Percentiles rank a stretch among this genome's conserved stretches.
Conservation (phyloP, 2,888 invertebrate genomes). For the Bedellia somnulentella region DNA sequence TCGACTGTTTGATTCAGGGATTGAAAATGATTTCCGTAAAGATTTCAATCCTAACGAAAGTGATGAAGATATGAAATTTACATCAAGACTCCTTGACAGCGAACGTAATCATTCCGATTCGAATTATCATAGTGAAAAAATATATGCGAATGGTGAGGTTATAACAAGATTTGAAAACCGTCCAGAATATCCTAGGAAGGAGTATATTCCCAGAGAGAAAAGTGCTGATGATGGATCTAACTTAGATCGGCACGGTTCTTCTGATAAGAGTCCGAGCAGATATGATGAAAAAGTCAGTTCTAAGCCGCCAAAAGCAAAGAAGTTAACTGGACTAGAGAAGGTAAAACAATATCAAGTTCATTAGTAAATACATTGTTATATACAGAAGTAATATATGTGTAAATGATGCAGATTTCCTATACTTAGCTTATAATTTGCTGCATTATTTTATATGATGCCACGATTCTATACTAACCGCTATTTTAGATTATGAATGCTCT, state of each 20-base stretch:
- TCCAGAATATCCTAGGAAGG: slow-evolving; percentile 36
- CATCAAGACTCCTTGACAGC: slow-evolving; percentile 70
- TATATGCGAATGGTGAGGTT: slow-evolving; percentile 47
- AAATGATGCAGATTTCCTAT: too few species aligned
- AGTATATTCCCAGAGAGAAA: slow-evolving; percentile 42
- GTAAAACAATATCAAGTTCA: slow-evolving; percentile 28
- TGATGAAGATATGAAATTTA: slow-evolving; percentile 70
- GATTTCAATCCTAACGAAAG: slow-evolving; percentile 63
- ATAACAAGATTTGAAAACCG: slow-evolving; percentile 31
- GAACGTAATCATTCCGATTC: slow-evolving; percentile 75
- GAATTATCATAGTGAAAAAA: slow-evolving; percentile 51
- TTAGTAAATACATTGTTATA: too few species aligned
- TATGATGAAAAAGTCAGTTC: slow-evolving; percentile 55
- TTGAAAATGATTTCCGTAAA: slow-evolving; percentile 77
- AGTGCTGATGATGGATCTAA: slow-evolving; percentile 70
- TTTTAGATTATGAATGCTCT: too few species aligned
- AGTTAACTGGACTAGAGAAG: slow-evolving; percentile 72
- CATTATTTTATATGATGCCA: too few species aligned
- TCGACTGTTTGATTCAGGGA: slow-evolving; percentile 75
- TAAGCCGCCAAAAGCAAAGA: slow-evolving; percentile 66
- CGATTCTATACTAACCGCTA: too few species aligned
- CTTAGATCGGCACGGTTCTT: slow-evolving; percentile 66
- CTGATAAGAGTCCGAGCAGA: slow-evolving; percentile 48
- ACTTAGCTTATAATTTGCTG: too few species aligned
- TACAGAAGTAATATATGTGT: too few species aligned